These are phyloP conservation scores for Pelobates cultripes DNA, from an alignment of 2,797 vertebrate genomes.

Conservation along the genomic window DNA sequence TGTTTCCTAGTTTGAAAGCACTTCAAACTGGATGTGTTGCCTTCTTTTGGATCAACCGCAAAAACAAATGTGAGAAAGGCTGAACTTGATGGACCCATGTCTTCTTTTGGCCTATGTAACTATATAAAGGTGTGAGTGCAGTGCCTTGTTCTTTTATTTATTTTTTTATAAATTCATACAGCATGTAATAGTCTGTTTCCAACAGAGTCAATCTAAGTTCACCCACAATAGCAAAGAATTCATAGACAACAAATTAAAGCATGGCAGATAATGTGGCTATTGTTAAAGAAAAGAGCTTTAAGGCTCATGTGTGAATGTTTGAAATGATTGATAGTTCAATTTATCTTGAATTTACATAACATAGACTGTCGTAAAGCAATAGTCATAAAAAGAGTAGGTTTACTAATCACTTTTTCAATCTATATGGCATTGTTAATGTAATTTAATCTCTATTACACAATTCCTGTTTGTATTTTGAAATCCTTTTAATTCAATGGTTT, in stretches of 20 bases:
- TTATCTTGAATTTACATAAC: slow-evolving; percentile 49
- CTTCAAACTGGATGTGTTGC: too few relatives aligned
- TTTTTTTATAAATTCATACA: background rate
- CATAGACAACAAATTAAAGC: slow-evolving; percentile 27
- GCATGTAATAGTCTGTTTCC: background rate
- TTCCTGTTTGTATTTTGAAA: slow-evolving; percentile 13
- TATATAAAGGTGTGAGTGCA: too few relatives aligned
- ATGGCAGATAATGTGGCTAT: slow-evolving; percentile 34
- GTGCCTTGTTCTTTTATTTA: too few relatives aligned
- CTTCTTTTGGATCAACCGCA: too few relatives aligned
- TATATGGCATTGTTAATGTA: slow-evolving; percentile 17
- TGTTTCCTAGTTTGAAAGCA: too few relatives aligned
- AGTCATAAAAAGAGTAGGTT: slow-evolving; percentile 13
- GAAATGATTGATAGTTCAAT: slow-evolving; percentile 48
- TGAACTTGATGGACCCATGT: too few relatives aligned
- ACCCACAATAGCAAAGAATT: slow-evolving; percentile 20
- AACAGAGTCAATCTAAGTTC: slow-evolving; percentile 32
- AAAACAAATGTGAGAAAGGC: too few relatives aligned
- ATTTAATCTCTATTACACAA: background rate
- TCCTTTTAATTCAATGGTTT: slow-evolving; percentile 5
- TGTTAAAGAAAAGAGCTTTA: slow-evolving; percentile 29
- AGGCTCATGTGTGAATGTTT: slow-evolving; percentile 17
- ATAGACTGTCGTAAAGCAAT: slow-evolving; percentile 3
- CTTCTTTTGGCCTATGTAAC: too few relatives aligned
- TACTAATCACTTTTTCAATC: slow-evolving; percentile 14